phyloP scores from a whole-genome alignment of 2,888 invertebrate species.

The Tenthredo distinguenda region DNA sequence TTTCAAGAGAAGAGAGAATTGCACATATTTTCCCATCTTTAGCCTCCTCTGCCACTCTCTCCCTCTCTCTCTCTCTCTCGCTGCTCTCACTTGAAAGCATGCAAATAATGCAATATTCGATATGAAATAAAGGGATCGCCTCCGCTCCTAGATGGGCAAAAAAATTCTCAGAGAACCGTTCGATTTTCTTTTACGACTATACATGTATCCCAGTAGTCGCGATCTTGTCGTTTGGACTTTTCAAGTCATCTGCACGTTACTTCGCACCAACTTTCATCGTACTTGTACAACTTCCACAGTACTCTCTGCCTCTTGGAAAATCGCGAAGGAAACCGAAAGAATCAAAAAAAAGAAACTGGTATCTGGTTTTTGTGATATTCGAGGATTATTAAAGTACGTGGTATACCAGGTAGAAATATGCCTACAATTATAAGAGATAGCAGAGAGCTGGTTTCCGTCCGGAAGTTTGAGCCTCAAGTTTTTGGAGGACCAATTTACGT shows the following conservation, averaged over 20 bases:
- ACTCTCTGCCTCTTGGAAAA: not conserved
- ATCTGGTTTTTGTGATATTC: not conserved
- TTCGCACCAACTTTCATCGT: not conserved
- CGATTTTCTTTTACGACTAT: slow-evolving; percentile 18
- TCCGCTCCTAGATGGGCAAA: slow-evolving; percentile 5
- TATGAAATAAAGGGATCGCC: slow-evolving; percentile 40
- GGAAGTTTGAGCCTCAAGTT: slow-evolving; percentile 13
- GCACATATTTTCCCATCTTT: slow-evolving; percentile 44
- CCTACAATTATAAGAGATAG: not conserved
- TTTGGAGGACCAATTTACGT: slow-evolving; percentile 21
- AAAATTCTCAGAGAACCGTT: slow-evolving; percentile 12
- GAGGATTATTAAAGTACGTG: not conserved
- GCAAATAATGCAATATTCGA: slow-evolving; percentile 52
- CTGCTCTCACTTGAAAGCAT: slow-evolving; percentile 15
- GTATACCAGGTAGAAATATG: not conserved
- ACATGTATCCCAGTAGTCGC: slow-evolving; percentile 25
- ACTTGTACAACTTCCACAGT: slow-evolving; percentile 6
- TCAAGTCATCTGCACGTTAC: slow-evolving; percentile 1
- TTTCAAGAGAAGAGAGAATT: slow-evolving; percentile 34
- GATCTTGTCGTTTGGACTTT: slow-evolving; percentile 22
- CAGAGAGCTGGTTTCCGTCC: not conserved
- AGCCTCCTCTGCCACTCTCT: not conserved
- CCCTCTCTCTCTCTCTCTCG: not conserved
- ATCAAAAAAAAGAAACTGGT: not conserved
- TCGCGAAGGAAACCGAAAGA: not conserved